Evolutionary conservation across 2,113 vertebrate species (phyloP), one percentile per base, ranked within the genome.

Genomic region (Speoplatyrhinus poulsoni): DNA sequence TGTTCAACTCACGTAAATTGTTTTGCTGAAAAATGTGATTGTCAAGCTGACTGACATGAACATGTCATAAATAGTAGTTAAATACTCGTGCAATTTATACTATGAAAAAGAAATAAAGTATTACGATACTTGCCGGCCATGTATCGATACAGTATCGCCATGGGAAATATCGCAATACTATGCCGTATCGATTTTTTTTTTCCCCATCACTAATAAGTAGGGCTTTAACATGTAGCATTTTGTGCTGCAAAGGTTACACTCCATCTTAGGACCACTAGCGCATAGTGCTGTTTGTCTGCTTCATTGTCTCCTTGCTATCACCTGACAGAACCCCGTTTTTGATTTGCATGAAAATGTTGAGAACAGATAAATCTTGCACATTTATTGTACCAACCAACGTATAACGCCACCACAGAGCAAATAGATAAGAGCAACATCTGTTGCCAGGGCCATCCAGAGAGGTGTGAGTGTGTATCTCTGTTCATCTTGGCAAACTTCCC

Each of bases 381-480:
- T 74, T 84, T 86, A 80, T 72, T 79, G 65, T 72, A 75, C 63
- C 63, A 86, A 77, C 82, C 77, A 71, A 80, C 80, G 58, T 73
- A 17, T 59, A 73, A 73, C 77, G 50, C 65, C 3, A 62, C 65
- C 68, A 12, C n/a, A 72, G 62, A 60, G 46, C 58, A 33, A 3
- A 46, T 63, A 79, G 85, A 88, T 90, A 91, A 84, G 62, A 73
- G 67, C 66, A 79, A 77, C 83, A 84, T 90, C 82, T 89, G 88
- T 73, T 87, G 69, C 60, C 61, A 19, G 67, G 57, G 65, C 54
- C 52, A 62, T 82, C 60, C 49, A n/a, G 73, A 59, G 75, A 83
- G 76, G 73, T 83, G 82, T 62, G 62, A 56, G 50, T 70, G 50
- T 72, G 62, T 58, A 53, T 62, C 71, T 17, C 71, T 62, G 46